Base-by-base conservation (phyloP, 1,140 invertebrate species). In the Drosophila sulfurigaster region DNA sequence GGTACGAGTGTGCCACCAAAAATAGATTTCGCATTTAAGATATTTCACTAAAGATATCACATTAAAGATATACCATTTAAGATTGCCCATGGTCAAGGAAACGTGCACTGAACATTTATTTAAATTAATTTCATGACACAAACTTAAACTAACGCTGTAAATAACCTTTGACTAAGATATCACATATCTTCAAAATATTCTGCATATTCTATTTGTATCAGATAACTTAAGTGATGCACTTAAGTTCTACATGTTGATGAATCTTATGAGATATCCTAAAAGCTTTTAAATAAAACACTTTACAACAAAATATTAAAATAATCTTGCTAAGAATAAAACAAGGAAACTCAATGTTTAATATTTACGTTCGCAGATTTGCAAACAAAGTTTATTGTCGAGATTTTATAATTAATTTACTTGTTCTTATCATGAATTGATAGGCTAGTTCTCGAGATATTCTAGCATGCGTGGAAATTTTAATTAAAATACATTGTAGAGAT, bases 21-120 rank as follows among this genome's bases (percentile, higher is more conserved):
- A 68, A 48, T 68, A 67, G 71, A 73, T 54, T 46, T 60, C 56
- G 41, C 71, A 54, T 56, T 74, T 25, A 74, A 60, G 56, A 70
- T 62, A 54, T 54, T 49, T 28, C 49, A 69, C 25, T 43, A 10
- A 38, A 63, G 67, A 68, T 60, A 41, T 38, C 56, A 20, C 57
- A 60, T 52, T 59, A 16, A 43, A 67, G 63, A 73, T 60, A 48
- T 54, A 48, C 46, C 30, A 74, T 48, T 38, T 16, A 15, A 56
- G 32, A 28, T 38, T 59, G n/a, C 10, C 56, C 45, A 59, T 38
- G 56, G 65, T 3, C 46, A 41, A 35, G 65, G 49, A 30, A 64
- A 56, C 32, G 58, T 45, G 49, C 20, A n/a, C 6, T 25, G 48
- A 48, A 41, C 25, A 15, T 62, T 64, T 52, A 32, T 54, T 54